These are phyloP conservation scores for Planococcus citri DNA, from an alignment of 1,140 invertebrate genomes.

Conservation along the genomic window DNA sequence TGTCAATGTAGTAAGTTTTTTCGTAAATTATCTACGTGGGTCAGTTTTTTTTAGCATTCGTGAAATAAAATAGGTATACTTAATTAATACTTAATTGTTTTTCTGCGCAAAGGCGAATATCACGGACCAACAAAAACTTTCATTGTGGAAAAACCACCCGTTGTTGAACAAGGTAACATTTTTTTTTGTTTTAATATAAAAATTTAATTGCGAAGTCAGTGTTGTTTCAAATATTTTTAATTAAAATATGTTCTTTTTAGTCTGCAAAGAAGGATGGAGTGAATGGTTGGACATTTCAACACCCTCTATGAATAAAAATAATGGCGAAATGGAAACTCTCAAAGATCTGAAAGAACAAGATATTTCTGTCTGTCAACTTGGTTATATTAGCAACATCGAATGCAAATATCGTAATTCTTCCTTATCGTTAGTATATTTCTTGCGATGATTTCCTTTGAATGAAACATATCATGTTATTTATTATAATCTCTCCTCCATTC, in stretches of 20 bases:
- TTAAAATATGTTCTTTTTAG: neutral
- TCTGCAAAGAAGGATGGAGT: neutral
- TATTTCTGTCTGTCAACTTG: neutral
- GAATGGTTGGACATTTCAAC: neutral
- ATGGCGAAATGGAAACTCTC: neutral
- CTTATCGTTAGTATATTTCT: neutral
- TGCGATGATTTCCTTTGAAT: no score
- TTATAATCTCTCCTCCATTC: no score
- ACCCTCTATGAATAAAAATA: neutral
- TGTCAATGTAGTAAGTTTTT: slow-evolving; percentile 44
- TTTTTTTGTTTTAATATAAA: neutral
- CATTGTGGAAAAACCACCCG: neutral
- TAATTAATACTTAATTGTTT: neutral
- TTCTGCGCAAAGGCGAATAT: neutral
- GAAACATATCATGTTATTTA: no score
- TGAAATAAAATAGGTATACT: no score
- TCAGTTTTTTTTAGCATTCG: no score
- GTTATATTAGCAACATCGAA: neutral
- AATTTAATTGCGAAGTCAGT: no score
- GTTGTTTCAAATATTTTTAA: no score
- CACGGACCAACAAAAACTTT: neutral
- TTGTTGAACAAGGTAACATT: neutral
- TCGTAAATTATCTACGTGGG: neutral
- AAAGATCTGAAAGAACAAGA: neutral
- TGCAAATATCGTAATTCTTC: neutral